Conservation (phyloP, 2,888 invertebrate species). For the Limnephilus auricula region DNA sequence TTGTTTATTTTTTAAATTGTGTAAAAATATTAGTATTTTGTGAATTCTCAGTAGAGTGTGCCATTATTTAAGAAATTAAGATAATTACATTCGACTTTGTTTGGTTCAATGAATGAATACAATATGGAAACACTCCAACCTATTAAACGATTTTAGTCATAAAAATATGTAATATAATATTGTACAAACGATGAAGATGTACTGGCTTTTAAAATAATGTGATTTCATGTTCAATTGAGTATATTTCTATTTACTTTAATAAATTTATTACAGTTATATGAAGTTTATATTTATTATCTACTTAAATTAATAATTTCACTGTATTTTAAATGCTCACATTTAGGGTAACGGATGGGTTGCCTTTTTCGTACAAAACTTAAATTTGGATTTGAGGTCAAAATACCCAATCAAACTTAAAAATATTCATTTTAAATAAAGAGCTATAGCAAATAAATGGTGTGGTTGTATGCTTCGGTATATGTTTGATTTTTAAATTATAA, state of each 20-base stretch:
- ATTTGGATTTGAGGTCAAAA: no score
- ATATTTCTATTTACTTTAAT: no score
- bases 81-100: neutral
- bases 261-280: neutral
- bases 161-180: neutral
- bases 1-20: neutral
- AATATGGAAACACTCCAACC: neutral
- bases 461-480: no score
- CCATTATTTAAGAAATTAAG: neutral
- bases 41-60: slow-evolving; percentile 20
- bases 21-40: neutral
- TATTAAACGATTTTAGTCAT: neutral
- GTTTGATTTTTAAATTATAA: no score
- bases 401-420: no score
- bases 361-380: no score
- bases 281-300: neutral
- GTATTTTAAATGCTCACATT: neutral
- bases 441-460: no score
- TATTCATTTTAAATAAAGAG: no score
- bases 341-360: no score
- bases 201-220: neutral
- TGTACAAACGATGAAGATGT: neutral
- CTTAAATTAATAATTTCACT: neutral
- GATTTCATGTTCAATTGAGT: neutral
- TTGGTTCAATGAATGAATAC: neutral